Evolutionary conservation across 2,888 invertebrate genomes (phyloP).

Genomic region (Parnassius smintheus): DNA sequence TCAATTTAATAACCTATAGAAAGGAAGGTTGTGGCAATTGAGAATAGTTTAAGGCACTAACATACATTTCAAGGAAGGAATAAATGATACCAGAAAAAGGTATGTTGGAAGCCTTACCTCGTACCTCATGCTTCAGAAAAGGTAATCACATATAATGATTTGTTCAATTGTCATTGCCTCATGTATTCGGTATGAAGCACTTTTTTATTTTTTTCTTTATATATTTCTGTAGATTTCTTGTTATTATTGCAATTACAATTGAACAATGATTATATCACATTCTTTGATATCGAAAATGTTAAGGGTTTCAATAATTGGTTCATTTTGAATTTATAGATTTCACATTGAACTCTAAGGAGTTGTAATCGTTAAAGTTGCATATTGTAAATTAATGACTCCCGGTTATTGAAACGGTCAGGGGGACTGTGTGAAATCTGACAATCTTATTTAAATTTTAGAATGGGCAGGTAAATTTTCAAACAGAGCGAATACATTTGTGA

Average conservation of each 20-base stretch:
- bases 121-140: conserved; percentile 6
- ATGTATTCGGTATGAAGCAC: conserved; percentile 5
- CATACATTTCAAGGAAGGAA: background rate
- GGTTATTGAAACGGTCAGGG: too few species aligned
- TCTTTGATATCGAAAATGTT: conserved; percentile 27
- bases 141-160: conserved; percentile 1
- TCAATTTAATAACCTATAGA: conserved; percentile 22
- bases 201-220: background rate
- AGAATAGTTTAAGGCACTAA: conserved; percentile 7
- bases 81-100: background rate
- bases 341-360: too few species aligned
- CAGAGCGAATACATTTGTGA: too few species aligned
- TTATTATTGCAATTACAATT: conserved; percentile 4
- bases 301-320: conserved; percentile 29
- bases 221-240: background rate
- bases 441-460: too few species aligned
- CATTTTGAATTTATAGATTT: conserved; percentile 20
- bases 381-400: too few species aligned
- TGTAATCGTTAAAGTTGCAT: too few species aligned
- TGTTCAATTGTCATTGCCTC: background rate
- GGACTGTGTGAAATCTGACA: too few species aligned
- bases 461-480: too few species aligned
- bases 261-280: background rate
- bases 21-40: background rate
- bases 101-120: conserved; percentile 1